phyloP scores from a whole-genome alignment of 2,888 invertebrate species.

The Drosophila nr. perissopoda region DNA sequence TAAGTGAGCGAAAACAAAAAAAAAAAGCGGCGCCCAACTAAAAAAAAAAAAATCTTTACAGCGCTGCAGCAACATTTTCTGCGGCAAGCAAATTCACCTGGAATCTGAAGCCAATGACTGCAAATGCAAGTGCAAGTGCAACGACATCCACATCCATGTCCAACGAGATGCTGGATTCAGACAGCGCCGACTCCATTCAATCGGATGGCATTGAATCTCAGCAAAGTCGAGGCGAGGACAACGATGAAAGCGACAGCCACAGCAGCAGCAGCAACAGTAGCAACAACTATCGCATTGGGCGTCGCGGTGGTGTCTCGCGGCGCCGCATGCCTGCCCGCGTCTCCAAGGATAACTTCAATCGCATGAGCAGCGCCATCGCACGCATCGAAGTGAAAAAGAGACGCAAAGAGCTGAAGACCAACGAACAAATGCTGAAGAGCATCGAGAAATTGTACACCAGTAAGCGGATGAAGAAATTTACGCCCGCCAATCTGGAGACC shows the following conservation, averaged over 20 bases:
- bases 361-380: conserved; percentile 79
- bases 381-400: conserved; percentile 70
- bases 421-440: conserved; percentile 67
- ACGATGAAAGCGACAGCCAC: conserved; percentile 55
- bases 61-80: conserved; percentile 24
- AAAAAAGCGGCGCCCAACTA: background rate
- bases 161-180: conserved; percentile 51
- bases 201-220: conserved; percentile 68
- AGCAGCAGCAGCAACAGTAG: conserved; percentile 26
- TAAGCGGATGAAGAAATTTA: conserved; percentile 80
- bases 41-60: conserved; percentile 11
- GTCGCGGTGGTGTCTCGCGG: conserved; percentile 60
- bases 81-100: conserved; percentile 17
- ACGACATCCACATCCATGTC: conserved; percentile 9
- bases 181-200: conserved; percentile 51
- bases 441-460: conserved; percentile 79
- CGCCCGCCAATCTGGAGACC: conserved; percentile 81
- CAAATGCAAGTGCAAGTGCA: background rate
- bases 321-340: conserved; percentile 78
- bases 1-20: conserved; percentile 35
- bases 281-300: conserved; percentile 13
- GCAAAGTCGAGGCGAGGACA: conserved; percentile 55
- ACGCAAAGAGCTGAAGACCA: conserved; percentile 55
- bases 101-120: conserved; percentile 35
- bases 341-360: conserved; percentile 80